These are phyloP conservation scores for Crenichthys baileyi DNA, from an alignment of 2,797 vertebrate species.

Conservation along the genomic window DNA sequence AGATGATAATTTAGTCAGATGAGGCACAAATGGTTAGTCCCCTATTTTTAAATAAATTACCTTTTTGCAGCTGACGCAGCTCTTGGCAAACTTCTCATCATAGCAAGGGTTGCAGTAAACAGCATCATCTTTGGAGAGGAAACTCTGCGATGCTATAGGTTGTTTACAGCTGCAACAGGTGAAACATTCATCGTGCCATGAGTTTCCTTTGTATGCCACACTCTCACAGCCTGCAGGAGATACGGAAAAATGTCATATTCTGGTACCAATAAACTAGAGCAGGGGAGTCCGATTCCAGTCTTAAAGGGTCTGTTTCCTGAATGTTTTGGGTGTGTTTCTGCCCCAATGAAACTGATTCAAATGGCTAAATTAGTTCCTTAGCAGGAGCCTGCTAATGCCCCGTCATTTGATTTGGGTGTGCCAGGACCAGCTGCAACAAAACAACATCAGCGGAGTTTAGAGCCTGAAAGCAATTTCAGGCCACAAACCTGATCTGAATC, in stretches of 20 bases:
- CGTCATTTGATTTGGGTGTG: no score
- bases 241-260: background rate
- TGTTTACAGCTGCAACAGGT: constrained; percentile 91
- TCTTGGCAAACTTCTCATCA: constrained; percentile 93
- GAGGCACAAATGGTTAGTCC: no score
- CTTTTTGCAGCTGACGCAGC: constrained; percentile 92
- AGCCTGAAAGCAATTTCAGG: no score
- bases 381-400: no score
- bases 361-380: background rate
- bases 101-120: constrained; percentile 93
- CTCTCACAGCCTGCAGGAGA: constrained; percentile 86
- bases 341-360: background rate
- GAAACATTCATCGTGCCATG: constrained; percentile 97
- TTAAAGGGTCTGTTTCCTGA: no score
- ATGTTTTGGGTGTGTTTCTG: background rate
- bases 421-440: no score
- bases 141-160: constrained; percentile 92
- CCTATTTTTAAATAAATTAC: constrained; percentile 63
- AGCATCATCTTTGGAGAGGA: constrained; percentile 91
- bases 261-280: background rate
- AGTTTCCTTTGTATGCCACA: constrained; percentile 94
- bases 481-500: no score
- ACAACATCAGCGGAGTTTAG: no score
- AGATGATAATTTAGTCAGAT: background rate
- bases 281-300: background rate